Evolutionary conservation across 1,140 invertebrate genomes (phyloP).

Genomic region (Zophobas morio): DNA sequence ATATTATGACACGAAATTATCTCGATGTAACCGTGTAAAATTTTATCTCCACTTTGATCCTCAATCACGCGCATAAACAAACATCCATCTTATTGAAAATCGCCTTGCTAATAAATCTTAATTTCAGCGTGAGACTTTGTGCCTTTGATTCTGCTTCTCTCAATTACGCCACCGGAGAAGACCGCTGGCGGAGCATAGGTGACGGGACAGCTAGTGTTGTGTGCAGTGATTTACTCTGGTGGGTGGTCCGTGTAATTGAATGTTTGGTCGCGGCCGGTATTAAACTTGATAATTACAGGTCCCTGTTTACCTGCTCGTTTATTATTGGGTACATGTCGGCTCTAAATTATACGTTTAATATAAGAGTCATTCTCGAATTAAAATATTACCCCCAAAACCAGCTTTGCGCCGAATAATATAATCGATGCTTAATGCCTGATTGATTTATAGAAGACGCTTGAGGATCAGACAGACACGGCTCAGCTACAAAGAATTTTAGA

Average conservation of each 20-base stretch:
- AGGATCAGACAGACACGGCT: slow-evolving; percentile 8
- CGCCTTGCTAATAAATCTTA: too few species aligned
- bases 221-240: slow-evolving; percentile 62
- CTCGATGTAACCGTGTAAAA: too few species aligned
- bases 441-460: slow-evolving; percentile 41
- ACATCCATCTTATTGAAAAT: too few species aligned
- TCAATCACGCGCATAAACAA: too few species aligned
- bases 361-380: slow-evolving; percentile 55
- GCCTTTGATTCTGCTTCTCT: too few species aligned
- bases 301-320: slow-evolving; percentile 57
- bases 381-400: slow-evolving; percentile 50
- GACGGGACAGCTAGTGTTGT: slow-evolving; percentile 13
- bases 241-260: slow-evolving; percentile 64
- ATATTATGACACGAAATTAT: too few species aligned
- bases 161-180: background rate
- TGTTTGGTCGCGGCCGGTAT: slow-evolving; percentile 60
- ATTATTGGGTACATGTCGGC: slow-evolving; percentile 55
- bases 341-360: slow-evolving; percentile 57
- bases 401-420: slow-evolving; percentile 39
- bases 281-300: slow-evolving; percentile 64
- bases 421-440: slow-evolving; percentile 43
- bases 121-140: too few species aligned
- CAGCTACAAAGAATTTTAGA: slow-evolving; percentile 33
- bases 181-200: background rate
- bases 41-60: too few species aligned